Evolutionary conservation across 2,888 invertebrate species (phyloP).

Genomic region (Lymantria dispar): DNA sequence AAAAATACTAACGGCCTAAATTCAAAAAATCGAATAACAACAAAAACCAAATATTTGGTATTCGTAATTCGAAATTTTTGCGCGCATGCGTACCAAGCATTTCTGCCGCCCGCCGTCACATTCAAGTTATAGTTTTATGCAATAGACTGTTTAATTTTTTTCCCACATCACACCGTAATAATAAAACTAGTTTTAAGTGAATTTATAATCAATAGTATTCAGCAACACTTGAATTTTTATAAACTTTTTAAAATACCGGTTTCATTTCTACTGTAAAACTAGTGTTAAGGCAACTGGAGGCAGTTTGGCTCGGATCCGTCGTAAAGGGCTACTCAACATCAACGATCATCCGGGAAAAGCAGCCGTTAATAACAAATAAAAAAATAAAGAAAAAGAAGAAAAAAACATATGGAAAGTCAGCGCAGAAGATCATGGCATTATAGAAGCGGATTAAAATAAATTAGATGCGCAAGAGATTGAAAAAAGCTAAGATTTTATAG

Average conservation of each 20-base stretch:
- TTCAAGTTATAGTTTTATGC: conserved; percentile 78
- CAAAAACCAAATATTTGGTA: conserved; percentile 71
- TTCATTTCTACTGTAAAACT: conserved; percentile 73
- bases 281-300: conserved; percentile 79
- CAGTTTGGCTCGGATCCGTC: conserved; percentile 74
- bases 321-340: conserved; percentile 71
- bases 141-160: conserved; percentile 75
- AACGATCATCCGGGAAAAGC: conserved; percentile 75
- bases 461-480: conserved; percentile 77
- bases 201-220: conserved; percentile 73
- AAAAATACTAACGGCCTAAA: conserved; percentile 46
- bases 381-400: conserved; percentile 55
- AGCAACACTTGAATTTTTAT: conserved; percentile 80
- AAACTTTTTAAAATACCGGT: conserved; percentile 61
- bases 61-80: conserved; percentile 65
- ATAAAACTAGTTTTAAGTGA: conserved; percentile 74
- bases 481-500: conserved; percentile 73
- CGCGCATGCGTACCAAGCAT: conserved; percentile 73
- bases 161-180: conserved; percentile 64
- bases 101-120: conserved; percentile 74
- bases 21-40: conserved; percentile 60
- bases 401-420: conserved; percentile 57
- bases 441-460: conserved; percentile 64
- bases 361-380: conserved; percentile 38
- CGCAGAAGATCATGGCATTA: conserved; percentile 60